A percentile compares a stretch with the other conserved stretches of the same genome.
Conservation (phyloP, 2,797 vertebrate genomes). For the Tangara arthus region DNA sequence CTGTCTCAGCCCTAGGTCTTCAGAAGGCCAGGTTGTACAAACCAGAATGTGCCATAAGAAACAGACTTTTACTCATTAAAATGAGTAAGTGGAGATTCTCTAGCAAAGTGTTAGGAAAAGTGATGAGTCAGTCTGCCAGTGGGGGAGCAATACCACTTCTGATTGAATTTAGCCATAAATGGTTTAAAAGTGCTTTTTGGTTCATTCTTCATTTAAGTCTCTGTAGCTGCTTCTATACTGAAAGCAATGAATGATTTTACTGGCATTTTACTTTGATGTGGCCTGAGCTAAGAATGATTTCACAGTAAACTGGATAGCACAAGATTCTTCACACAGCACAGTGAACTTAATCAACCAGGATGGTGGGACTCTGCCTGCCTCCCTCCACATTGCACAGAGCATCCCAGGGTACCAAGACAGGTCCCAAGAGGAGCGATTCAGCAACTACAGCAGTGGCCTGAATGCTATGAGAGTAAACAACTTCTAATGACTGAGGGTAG, state of each 20-base stretch:
- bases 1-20: not conserved
- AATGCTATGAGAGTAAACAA: not conserved
- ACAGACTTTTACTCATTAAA: not conserved
- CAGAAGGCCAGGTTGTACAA: not conserved
- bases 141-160: not conserved
- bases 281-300: not conserved
- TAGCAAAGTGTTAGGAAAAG: not conserved
- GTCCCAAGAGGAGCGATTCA: not conserved
- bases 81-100: not conserved
- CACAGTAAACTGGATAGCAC: not conserved
- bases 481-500: not conserved
- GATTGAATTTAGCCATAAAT: not conserved
- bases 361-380: not conserved
- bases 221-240: not conserved
- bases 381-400: not conserved
- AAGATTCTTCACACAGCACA: not conserved
- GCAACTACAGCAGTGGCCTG: not conserved
- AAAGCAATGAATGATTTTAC: not conserved
- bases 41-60: not conserved
- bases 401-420: not conserved
- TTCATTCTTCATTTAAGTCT: not conserved
- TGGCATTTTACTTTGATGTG: not conserved
- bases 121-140: not conserved
- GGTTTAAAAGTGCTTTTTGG: not conserved
- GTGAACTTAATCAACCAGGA: not conserved